Conservation (phyloP, 2,888 invertebrate genomes). For the Drosophila rellima region DNA sequence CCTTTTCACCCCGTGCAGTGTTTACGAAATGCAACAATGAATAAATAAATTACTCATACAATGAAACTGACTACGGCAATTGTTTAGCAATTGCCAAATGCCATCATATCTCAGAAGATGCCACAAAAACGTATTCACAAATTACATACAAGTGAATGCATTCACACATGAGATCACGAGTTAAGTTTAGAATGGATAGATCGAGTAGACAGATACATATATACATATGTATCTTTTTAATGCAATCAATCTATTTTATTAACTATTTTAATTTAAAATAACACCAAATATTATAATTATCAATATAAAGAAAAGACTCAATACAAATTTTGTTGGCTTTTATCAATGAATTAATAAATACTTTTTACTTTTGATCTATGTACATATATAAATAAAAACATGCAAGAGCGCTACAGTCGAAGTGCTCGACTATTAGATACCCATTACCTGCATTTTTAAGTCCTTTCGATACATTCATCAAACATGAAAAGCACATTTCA, state of each 20-base stretch:
- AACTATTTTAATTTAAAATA: not conserved
- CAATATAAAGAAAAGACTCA: no score
- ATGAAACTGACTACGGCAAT: slow-evolving; percentile 30
- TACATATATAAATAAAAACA: no score
- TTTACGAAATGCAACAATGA: slow-evolving; percentile 51
- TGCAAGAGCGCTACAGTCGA: no score
- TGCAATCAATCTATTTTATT: no score
- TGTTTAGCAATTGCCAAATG: slow-evolving; percentile 26
- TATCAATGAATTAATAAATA: no score
- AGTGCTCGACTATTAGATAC: no score
- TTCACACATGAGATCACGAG: slow-evolving; percentile 21
- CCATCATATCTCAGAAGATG: slow-evolving; percentile 4
- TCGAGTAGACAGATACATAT: not conserved
- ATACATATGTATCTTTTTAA: not conserved
- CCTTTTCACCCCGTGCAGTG: slow-evolving; percentile 9
- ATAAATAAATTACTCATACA: slow-evolving; percentile 24
- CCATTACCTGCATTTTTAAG: no score
- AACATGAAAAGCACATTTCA: no score
- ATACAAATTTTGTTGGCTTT: no score
- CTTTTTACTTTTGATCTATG: no score
- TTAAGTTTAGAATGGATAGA: not conserved
- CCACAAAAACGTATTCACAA: not conserved
- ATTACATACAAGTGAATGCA: slow-evolving; percentile 1
- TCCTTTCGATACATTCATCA: no score
- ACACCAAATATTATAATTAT: no score